Percentiles rank a stretch among this genome's conserved stretches.
Evolutionary conservation across 2,113 vertebrate species (phyloP).

Genomic region (Miniopterus natalensis): DNA sequence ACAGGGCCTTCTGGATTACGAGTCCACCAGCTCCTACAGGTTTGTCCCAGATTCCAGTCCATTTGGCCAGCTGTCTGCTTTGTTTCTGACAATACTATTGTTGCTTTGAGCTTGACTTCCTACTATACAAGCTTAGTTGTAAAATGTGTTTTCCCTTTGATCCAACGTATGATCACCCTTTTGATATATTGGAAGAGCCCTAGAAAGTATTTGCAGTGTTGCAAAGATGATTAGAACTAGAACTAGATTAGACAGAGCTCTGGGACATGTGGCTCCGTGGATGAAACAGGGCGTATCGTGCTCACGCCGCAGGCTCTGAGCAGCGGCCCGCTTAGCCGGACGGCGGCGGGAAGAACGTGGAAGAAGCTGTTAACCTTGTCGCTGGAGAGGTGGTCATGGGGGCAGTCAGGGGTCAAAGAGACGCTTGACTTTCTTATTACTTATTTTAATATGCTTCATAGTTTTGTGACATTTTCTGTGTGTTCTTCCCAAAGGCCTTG

Average conservation of each 20-base stretch:
- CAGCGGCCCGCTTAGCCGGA: background rate
- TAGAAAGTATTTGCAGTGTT: background rate
- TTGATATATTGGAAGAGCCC: background rate
- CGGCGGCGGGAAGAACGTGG: background rate
- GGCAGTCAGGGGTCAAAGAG: background rate
- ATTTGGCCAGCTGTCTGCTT: rapidly evolving
- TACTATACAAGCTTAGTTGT: background rate
- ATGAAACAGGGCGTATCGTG: rapidly evolving
- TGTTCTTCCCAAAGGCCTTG: background rate
- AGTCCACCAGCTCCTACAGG: conserved; percentile 92
- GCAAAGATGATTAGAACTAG: background rate
- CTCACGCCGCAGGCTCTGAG: background rate
- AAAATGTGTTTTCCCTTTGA: background rate
- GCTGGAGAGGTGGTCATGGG: background rate
- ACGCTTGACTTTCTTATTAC: background rate
- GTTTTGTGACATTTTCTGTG: background rate
- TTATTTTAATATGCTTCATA: background rate
- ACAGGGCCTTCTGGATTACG: conserved; percentile 90
- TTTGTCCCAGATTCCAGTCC: conserved; percentile 72
- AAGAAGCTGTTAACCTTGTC: background rate
- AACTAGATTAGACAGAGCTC: background rate
- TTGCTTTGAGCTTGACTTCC: background rate
- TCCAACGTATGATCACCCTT: background rate
- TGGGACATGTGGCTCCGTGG: rapidly evolving
- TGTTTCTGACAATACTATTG: background rate